Base-by-base conservation (phyloP, 64 coral and sea anemone genomes). In the Acropora yongei region DNA sequence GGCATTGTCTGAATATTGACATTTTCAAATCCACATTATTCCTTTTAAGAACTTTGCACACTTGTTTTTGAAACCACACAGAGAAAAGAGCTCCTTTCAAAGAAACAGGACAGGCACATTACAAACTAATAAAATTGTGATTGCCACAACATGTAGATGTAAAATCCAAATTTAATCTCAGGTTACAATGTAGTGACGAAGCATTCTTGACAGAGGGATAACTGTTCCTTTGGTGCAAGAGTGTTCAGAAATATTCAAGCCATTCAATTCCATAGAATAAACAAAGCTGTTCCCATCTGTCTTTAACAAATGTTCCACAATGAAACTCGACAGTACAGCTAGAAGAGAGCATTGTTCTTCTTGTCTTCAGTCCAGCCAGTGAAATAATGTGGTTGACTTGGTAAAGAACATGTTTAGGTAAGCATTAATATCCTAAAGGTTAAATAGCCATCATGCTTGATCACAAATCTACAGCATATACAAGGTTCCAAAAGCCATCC, bases 391-490 rank as follows among this genome's bases (percentile, higher is more conserved):
- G 45, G 82, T 68, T 44, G 4, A 68, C 42, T 46, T 84, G 16
- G 16, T 68, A 18, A 69, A 47, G 44, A n/a, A 44, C 14, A 69
- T 30, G 18, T 84, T 41, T 69, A 84, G 82, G 30, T 44, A 42
- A 69, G 43, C 65, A 41, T 71, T 12, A 1, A 10, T 11, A 48
- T 84, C 16, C 43, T 42, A 20, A 18, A 10, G 82, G 82, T 72
- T 10, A 55, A n/a, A 84, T n/a, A 20, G 63, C 82, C 43, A 69
- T 84, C 82, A 84, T 84, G 82, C 71, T 18, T 84, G 82, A 84
- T 14, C 63, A 69, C 78, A 60, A 7, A 18, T 47, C 17, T 48
- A 20, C 63, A 10, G 58, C 61, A 84, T 46, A 8, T 17, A 4
- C 44, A 67, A 68, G 65, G 82, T 69, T 11, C 16, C 42, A 69